These are phyloP conservation scores for Leptinotarsa peninsularis DNA, from an alignment of 2,888 invertebrate species.

Conservation along the genomic window DNA sequence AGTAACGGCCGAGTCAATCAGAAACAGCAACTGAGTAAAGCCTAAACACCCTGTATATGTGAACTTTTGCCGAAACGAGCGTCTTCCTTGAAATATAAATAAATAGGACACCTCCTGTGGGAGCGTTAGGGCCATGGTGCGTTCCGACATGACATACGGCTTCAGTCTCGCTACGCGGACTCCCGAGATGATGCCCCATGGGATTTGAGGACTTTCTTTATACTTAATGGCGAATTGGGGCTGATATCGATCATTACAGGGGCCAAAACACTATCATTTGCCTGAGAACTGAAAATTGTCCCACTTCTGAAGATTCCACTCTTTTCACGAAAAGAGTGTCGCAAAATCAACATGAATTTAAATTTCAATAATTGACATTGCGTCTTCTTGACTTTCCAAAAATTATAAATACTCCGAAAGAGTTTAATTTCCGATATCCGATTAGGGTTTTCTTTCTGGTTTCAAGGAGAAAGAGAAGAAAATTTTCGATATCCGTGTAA, in stretches of 20 bases:
- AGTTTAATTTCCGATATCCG: too few species aligned
- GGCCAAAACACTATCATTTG: not conserved
- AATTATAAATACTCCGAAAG: too few species aligned
- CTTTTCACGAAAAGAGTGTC: too few species aligned
- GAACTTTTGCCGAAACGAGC: not conserved
- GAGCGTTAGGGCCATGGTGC: not conserved
- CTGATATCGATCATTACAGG: not conserved
- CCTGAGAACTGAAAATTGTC: not conserved
- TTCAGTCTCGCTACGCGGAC: not conserved
- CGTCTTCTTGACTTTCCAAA: too few species aligned
- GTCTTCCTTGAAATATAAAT: constrained; percentile 1
- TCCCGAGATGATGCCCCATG: not conserved
- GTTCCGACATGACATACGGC: not conserved
- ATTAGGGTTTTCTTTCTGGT: too few species aligned
- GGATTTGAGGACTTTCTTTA: not conserved
- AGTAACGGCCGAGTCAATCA: too few species aligned
- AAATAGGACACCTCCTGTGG: not conserved
- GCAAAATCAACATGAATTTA: too few species aligned
- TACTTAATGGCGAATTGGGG: not conserved
- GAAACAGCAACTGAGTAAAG: too few species aligned
- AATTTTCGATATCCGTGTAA: too few species aligned
- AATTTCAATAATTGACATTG: too few species aligned
- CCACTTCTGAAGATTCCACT: not conserved
- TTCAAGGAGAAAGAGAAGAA: too few species aligned
- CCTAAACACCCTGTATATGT: not conserved